phyloP scores from a whole-genome alignment of 2,888 invertebrate species.

The Hirtodrosophila cameraria region DNA sequence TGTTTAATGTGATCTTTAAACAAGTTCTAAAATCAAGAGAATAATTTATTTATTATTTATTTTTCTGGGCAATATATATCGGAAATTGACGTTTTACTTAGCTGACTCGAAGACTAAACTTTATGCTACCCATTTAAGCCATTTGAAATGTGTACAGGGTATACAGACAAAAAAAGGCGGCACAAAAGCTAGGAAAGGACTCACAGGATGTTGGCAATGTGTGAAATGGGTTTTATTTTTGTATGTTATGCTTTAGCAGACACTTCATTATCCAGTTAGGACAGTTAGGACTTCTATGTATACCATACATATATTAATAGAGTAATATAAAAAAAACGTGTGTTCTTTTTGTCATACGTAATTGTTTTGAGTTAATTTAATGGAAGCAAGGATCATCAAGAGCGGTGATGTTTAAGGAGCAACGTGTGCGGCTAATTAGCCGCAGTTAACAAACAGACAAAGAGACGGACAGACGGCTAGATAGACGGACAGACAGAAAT shows the following conservation, averaged over 20 bases:
- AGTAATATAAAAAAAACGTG: constrained; percentile 32
- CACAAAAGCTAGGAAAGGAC: constrained; percentile 19
- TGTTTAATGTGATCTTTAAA: too few species aligned
- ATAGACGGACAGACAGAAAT: constrained; percentile 18
- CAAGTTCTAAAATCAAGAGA: too few species aligned
- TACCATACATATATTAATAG: constrained; percentile 9
- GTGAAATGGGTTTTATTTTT: constrained; percentile 62
- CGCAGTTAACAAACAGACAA: constrained; percentile 40
- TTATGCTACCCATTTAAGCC: too few species aligned
- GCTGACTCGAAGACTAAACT: too few species aligned
- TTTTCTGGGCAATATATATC: too few species aligned
- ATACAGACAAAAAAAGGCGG: constrained; percentile 6
- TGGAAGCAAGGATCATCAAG: constrained; percentile 68
- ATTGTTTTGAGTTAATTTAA: constrained; percentile 80
- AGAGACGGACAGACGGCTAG: too few species aligned
- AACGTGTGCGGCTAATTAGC: constrained; percentile 77
- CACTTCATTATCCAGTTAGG: constrained; percentile 68
- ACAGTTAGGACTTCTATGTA: constrained; percentile 27
- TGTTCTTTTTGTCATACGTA: constrained; percentile 46
- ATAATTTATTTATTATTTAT: too few species aligned
- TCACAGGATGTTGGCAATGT: constrained; percentile 49
- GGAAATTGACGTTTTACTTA: too few species aligned
- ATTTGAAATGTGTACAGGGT: not conserved
- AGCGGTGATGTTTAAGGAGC: constrained; percentile 57
- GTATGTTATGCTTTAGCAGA: constrained; percentile 64